Evolutionary conservation across 2,797 vertebrate species (phyloP), one percentile per base, ranked within the genome.

Genomic region (Rhinoraja longicauda): DNA sequence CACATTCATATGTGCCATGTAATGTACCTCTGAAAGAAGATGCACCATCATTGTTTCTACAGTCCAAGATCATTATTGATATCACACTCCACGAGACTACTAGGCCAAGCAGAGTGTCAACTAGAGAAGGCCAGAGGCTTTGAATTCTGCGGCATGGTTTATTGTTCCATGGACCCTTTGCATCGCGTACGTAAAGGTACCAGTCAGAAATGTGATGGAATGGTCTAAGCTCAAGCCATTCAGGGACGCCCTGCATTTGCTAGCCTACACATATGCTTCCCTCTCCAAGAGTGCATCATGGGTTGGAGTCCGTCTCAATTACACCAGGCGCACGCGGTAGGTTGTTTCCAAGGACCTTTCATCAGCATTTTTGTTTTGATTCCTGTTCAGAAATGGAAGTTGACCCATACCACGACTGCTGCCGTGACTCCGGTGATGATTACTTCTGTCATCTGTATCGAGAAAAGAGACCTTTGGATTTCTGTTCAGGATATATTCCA

Each of bases 401-500:
- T 75, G 90, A 92, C 6, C 90, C 90, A n/a, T 92, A 75, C 26
- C 36, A 92, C 1, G 67, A 73, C 26, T 92, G 90, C 70, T 92
- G 90, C 90, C 73, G 90, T 53, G 90, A 92, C 12, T 92, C 90
- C 72, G 90, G 90, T n/a, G 72, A 57, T 19, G 67, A 75, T 92
- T 19, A 12, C 57, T 92, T 29, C 67, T 92, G 90, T 92, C 4
- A 26, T 29, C 90, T 92, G 12, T 92, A 73, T 39, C 90, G 70
- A 29, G 13, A 7, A 10, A 75, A 57, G 39, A 92, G 90, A 57
- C 90, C 70, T 0, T 26, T 15, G 39, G 64, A 92, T 45, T 57
- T 29, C 90, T 92, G 90, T 24, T 53, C n/a, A 53, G 67, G 90
- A 45, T 92, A 92, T 10, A 92, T 92, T 92, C 90, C 90, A 53